Conservation (phyloP, 2,797 vertebrate species). For the Galago senegalensis region DNA sequence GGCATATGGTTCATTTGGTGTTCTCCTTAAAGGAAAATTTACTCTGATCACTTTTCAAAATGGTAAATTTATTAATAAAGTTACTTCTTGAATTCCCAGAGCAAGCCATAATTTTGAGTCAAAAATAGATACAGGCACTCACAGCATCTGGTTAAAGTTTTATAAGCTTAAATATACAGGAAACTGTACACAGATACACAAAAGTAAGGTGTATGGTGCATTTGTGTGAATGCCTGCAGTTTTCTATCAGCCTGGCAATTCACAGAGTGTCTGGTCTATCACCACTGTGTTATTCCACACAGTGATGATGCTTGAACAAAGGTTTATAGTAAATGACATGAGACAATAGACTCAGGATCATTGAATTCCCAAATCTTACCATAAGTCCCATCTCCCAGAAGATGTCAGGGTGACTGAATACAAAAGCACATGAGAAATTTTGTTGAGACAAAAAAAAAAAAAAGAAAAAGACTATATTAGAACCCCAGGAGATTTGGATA, state of each 20-base stretch:
- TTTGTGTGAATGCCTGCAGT: not conserved
- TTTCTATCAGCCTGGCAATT: not conserved
- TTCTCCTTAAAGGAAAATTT: constrained; percentile 31
- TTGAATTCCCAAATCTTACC: not conserved
- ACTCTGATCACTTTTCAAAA: constrained; percentile 28
- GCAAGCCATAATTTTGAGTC: not conserved
- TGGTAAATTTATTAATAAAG: not conserved
- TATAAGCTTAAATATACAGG: not conserved
- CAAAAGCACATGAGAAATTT: not conserved
- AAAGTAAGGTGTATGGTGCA: not conserved
- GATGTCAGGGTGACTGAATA: not conserved
- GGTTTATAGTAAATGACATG: not conserved
- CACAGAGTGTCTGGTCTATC: not conserved
- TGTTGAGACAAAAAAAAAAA: too few relatives aligned
- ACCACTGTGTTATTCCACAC: not conserved
- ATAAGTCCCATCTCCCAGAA: not conserved
- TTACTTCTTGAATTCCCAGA: constrained; percentile 4
- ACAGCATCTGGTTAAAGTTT: not conserved
- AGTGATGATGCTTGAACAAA: not conserved
- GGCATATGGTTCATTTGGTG: not conserved
- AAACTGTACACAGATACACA: not conserved
- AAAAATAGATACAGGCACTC: not conserved
- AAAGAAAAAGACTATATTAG: not conserved
- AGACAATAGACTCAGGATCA: not conserved
- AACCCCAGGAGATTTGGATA: not conserved